These are phyloP conservation scores for Cryptomyrus ogoouensis DNA, from an alignment of 2,113 vertebrate species.

Conservation along the genomic window DNA sequence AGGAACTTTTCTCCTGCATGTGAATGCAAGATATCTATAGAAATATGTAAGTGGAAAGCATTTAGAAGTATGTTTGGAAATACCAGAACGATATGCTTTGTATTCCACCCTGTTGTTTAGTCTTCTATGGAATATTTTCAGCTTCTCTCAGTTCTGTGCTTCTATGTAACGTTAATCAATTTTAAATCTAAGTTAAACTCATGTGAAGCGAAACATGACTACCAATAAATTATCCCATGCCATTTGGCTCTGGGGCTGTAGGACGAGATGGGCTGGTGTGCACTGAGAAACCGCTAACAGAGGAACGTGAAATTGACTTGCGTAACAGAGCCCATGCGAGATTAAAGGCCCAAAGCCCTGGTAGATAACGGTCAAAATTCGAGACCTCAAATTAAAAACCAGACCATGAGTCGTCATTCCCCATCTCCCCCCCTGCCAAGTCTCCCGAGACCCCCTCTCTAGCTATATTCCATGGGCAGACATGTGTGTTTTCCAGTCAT, in stretches of 20 bases:
- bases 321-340: slow-evolving; percentile 47
- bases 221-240: slow-evolving; percentile 49
- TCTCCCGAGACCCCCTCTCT: slow-evolving; percentile 48
- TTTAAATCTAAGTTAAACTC: slow-evolving; percentile 28
- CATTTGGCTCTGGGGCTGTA: slow-evolving; percentile 39
- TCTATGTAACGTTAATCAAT: slow-evolving; percentile 13
- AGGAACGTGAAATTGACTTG: slow-evolving; percentile 50
- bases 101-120: not conserved
- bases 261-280: slow-evolving; percentile 22
- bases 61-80: not conserved
- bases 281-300: slow-evolving; percentile 40
- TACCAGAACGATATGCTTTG: not conserved
- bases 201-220: slow-evolving; percentile 49
- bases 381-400: slow-evolving; percentile 40
- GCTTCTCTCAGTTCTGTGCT: not conserved
- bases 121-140: not conserved
- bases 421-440: slow-evolving; percentile 26
- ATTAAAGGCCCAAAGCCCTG: slow-evolving; percentile 54
- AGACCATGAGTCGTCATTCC: not conserved
- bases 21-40: slow-evolving; percentile 5
- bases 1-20: not conserved
- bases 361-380: slow-evolving; percentile 44
- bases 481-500: slow-evolving; percentile 49
- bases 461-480: slow-evolving; percentile 45
- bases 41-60: not conserved